These are phyloP conservation scores for Schizotus pectinicornis DNA, from an alignment of 2,888 invertebrate genomes.

Conservation along the genomic window DNA sequence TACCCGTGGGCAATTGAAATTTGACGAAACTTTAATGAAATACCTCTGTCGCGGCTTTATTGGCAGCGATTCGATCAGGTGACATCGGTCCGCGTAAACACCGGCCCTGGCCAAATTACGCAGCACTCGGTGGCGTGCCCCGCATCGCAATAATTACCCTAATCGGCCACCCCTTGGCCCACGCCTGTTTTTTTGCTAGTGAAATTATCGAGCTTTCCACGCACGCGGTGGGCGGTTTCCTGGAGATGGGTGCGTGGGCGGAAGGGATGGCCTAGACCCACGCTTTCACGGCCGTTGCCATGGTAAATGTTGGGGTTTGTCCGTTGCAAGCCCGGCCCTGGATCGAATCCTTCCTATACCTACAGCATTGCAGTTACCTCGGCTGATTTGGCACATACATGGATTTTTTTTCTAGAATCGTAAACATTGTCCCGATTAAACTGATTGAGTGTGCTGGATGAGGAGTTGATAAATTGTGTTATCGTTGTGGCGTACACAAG, in stretches of 20 bases:
- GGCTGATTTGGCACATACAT: neutral
- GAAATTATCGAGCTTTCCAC: constrained; percentile 18
- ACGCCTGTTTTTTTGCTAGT: constrained; percentile 15
- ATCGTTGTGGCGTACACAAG: constrained; percentile 13
- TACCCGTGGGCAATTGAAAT: no score
- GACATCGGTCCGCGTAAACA: constrained; percentile 13
- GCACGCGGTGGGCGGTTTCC: constrained; percentile 25
- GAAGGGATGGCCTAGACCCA: constrained; percentile 39
- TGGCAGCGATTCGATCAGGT: constrained; percentile 6
- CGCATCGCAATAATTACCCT: constrained; percentile 12
- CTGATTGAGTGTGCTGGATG: neutral
- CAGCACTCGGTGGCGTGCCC: constrained; percentile 14
- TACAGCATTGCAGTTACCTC: constrained; percentile 21
- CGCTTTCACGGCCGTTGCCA: constrained; percentile 38
- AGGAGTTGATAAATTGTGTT: no score
- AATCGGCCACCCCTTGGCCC: constrained; percentile 15
- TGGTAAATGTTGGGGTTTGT: constrained; percentile 20
- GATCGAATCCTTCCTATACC: constrained; percentile 13
- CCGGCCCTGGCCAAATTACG: constrained; percentile 17
- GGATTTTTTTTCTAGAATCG: neutral
- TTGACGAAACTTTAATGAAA: no score
- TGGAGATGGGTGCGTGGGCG: constrained; percentile 30
- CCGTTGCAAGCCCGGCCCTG: constrained; percentile 11
- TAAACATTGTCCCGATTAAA: neutral
- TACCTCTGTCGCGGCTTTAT: no score